Base-by-base conservation (phyloP, 2,797 vertebrate species). In the Hoplostethus atlanticus region DNA sequence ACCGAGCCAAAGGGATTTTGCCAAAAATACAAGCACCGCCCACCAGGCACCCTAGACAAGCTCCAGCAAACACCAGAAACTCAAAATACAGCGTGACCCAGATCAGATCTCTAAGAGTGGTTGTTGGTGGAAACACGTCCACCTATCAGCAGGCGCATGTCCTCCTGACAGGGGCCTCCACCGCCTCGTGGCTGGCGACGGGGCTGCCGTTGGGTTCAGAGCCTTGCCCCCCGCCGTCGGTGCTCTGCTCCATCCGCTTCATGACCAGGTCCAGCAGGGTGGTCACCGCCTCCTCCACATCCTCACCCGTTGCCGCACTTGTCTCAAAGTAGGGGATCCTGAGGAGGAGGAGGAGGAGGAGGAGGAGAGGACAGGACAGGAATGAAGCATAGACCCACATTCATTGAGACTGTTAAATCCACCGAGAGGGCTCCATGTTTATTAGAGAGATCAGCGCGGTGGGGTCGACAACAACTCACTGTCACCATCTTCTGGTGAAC, bases 271-370 rank as follows among this genome's bases (percentile, higher is more conserved):
- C 96, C 90, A 98, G 94, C 59, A 99, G 94, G 0, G 91, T 93
- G 76, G 92, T 93, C 84, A 98, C 97, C 0, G 97, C 95, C 68
- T 92, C 93, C n/a, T 97, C 95, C 85, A 99, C 97, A 0, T 95
- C 93, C 1, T 90, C 91, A 0, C 97, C 97, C 0, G 96, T 96
- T 1, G 96, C 92, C 0, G 97, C 96, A 4, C 97, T 99, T 0
- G 97, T 98, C 92, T 99, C 97, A 65, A 97, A 97, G 93, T 98
- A 99, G 0, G 96, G 97, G 65, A 98, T 96, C 66, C 97, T 99
- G 76, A 62, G 2, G 46, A 56, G 6, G 55, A 42, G 0, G 0
- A 30, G n/a, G 17, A 57, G 34, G 40, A 28, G 21, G 16, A 21
- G 53, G 34, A 44, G 17, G 7, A 62, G 16, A 21, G 53, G 34